phyloP scores from a whole-genome alignment of 1,140 invertebrate genomes.

The Rhyzopertha dominica region DNA sequence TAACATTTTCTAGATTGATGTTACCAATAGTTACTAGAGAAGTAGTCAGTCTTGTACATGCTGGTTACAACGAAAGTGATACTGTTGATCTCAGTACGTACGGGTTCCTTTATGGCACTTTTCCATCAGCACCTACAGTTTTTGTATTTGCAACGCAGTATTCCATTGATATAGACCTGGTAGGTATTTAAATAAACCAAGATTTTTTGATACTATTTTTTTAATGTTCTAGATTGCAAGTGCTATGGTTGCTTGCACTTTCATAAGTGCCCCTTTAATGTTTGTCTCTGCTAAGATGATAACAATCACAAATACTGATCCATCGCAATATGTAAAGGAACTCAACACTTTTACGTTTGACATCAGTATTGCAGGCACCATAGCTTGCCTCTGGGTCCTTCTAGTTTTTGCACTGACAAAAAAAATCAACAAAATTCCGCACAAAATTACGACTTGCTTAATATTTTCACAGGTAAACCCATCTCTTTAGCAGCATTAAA shows the following conservation, averaged over 20 bases:
- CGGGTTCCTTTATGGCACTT: conserved; percentile 93
- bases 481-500: too few species aligned
- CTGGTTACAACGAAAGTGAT: conserved; percentile 63
- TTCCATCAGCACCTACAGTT: conserved; percentile 90
- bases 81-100: conserved; percentile 82
- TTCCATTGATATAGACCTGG: conserved; percentile 78
- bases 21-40: conserved; percentile 84
- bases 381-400: conserved; percentile 74
- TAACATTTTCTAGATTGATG: conserved; percentile 61
- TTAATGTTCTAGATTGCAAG: conserved; percentile 67
- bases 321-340: conserved; percentile 65
- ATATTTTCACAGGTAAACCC: conserved; percentile 71
- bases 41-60: conserved; percentile 68
- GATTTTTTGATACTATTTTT: not conserved
- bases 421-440: conserved; percentile 73
- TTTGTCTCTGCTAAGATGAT: conserved; percentile 93
- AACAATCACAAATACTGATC: conserved; percentile 63
- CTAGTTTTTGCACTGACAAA: conserved; percentile 70
- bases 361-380: conserved; percentile 69
- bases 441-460: conserved; percentile 73
- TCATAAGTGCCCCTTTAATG: conserved; percentile 90
- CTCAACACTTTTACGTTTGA: conserved; percentile 78
- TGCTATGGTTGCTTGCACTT: conserved; percentile 89
- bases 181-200: conserved; percentile 45
- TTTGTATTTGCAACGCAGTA: conserved; percentile 92